Evolutionary conservation across 2,888 invertebrate genomes (phyloP).

Genomic region (Mimas tiliae): DNA sequence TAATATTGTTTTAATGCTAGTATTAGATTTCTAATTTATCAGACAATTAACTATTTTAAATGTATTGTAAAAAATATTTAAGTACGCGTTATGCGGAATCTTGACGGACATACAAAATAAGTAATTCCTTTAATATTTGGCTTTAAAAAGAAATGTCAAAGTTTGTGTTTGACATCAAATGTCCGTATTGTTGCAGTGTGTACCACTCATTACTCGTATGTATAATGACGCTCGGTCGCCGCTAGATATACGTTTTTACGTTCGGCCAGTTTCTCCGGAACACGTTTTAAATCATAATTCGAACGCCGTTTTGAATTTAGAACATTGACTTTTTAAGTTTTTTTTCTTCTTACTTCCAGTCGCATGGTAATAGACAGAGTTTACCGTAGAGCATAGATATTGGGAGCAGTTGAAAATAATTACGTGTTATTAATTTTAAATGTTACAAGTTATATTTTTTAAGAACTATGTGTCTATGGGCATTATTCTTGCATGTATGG

Average conservation of each 20-base stretch:
- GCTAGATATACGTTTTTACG: constrained; percentile 81
- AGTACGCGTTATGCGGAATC: too few species aligned
- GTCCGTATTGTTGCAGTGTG: constrained; percentile 61
- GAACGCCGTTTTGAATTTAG: constrained; percentile 81
- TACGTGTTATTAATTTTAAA: constrained; percentile 1
- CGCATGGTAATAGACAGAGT: constrained; percentile 13
- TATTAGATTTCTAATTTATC: too few species aligned
- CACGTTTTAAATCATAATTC: constrained; percentile 85
- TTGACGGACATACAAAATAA: too few species aligned
- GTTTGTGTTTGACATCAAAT: constrained; percentile 27
- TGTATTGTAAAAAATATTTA: too few species aligned
- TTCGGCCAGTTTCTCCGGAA: constrained; percentile 83
- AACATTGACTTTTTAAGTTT: constrained; percentile 75
- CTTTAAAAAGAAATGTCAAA: too few species aligned
- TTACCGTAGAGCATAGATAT: constrained; percentile 6
- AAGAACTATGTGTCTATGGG: background rate
- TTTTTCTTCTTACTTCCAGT: constrained; percentile 38
- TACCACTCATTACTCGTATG: constrained; percentile 77
- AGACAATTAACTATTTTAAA: too few species aligned
- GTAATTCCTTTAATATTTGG: too few species aligned
- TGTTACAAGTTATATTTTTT: background rate
- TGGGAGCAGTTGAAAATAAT: background rate
- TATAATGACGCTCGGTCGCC: constrained; percentile 71
- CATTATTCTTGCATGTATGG: background rate
- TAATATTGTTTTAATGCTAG: background rate